Evolutionary conservation across 2,888 invertebrate genomes (phyloP).

Genomic region (Andrena marginata): DNA sequence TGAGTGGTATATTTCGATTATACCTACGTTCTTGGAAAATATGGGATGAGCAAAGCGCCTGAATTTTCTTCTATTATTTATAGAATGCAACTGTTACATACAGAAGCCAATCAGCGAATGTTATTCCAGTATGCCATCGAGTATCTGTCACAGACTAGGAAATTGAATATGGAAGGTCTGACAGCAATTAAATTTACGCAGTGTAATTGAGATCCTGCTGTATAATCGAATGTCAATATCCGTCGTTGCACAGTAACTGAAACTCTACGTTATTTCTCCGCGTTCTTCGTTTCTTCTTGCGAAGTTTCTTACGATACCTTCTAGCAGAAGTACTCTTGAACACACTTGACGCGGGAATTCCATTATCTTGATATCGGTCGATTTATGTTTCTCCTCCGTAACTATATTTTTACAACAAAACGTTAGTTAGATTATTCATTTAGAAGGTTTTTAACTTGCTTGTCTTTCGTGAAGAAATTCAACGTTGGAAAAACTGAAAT

Average conservation of each 20-base stretch:
- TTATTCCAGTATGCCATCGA: conserved; percentile 7
- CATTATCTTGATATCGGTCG: conserved; percentile 10
- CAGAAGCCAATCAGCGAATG: conserved; percentile 12
- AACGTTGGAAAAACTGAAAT: too few species aligned
- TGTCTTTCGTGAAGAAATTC: too few species aligned
- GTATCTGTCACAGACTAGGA: neutral
- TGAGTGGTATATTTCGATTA: conserved; percentile 2
- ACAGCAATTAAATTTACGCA: conserved; percentile 37
- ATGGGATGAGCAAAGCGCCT: neutral
- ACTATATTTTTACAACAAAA: neutral
- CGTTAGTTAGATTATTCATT: too few species aligned
- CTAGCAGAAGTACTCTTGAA: conserved; percentile 3
- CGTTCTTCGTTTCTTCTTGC: neutral
- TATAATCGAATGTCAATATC: conserved; percentile 36
- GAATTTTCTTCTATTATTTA: conserved; percentile 15
- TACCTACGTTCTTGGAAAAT: too few species aligned
- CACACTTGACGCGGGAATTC: conserved; percentile 16
- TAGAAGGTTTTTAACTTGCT: too few species aligned
- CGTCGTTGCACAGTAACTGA: conserved; percentile 37
- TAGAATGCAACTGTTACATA: neutral
- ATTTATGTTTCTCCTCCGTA: neutral
- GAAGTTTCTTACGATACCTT: neutral
- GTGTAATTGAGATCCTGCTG: conserved; percentile 38
- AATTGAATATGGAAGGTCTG: conserved; percentile 41
- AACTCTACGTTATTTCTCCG: conserved; percentile 22